Conservation (phyloP, 2,113 vertebrate species). For the Ahaetulla prasina region DNA sequence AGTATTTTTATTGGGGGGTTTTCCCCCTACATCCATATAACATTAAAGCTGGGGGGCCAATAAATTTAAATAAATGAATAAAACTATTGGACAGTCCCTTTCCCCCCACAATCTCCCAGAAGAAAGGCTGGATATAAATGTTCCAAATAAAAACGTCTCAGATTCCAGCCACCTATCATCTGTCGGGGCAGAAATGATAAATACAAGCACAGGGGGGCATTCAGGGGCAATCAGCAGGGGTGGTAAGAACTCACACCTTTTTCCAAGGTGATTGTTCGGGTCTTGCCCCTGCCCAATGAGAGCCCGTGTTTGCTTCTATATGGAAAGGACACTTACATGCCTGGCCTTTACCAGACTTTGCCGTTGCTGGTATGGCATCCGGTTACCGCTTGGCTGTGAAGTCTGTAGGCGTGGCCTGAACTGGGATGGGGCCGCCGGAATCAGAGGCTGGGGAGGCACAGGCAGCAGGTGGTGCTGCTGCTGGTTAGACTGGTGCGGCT, state of each 20-base stretch:
- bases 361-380: conserved; percentile 80
- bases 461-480: conserved; percentile 78
- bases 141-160: background rate
- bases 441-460: conserved; percentile 70
- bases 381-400: conserved; percentile 64
- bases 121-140: background rate
- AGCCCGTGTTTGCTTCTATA: fast-evolving
- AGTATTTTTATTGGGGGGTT: background rate
- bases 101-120: background rate
- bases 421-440: conserved; percentile 81
- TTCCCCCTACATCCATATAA: background rate
- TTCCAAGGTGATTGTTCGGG: background rate
- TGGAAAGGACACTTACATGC: conserved; percentile 75
- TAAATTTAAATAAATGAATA: background rate
- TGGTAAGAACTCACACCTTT: background rate
- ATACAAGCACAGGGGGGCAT: background rate
- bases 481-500: conserved; percentile 50
- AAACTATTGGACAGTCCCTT: background rate
- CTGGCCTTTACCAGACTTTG: conserved; percentile 78
- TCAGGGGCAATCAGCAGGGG: background rate
- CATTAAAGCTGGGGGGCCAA: background rate
- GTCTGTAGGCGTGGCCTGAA: conserved; percentile 82
- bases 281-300: background rate
- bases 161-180: background rate
- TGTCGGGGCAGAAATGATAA: background rate